Percentiles rank a stretch among this genome's conserved stretches.
Evolutionary conservation across 1,140 invertebrate genomes (phyloP).

Genomic region (Microplitis mediator): DNA sequence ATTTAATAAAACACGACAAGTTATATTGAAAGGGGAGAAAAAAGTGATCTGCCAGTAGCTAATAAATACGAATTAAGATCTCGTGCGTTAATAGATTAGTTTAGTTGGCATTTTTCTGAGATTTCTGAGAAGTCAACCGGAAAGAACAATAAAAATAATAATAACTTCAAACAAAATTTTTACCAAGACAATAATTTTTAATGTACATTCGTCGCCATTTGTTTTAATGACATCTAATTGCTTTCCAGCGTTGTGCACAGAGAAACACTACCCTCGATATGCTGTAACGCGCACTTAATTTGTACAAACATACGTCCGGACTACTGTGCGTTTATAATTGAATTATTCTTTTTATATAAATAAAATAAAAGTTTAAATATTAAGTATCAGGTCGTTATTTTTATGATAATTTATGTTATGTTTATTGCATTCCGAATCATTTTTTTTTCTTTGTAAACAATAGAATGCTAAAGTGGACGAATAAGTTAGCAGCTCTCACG

Average conservation of each 20-base stretch:
- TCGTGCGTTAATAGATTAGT: slow-evolving; percentile 43
- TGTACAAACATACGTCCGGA: slow-evolving; percentile 21
- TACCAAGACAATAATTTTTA: slow-evolving; percentile 41
- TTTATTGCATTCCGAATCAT: background rate
- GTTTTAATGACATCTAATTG: slow-evolving; percentile 60
- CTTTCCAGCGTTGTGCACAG: slow-evolving; percentile 53
- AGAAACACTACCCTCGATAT: slow-evolving; percentile 43
- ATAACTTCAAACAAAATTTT: slow-evolving; percentile 52
- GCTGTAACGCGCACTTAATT: slow-evolving; percentile 33
- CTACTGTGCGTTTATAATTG: no score
- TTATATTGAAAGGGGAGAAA: slow-evolving; percentile 6
- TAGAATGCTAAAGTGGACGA: background rate
- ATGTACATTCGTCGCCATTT: slow-evolving; percentile 2
- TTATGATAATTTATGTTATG: background rate
- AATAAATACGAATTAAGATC: slow-evolving; percentile 37
- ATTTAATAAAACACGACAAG: slow-evolving; percentile 18
- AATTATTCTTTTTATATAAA: no score
- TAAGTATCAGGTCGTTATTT: no score
- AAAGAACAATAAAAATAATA: slow-evolving; percentile 64
- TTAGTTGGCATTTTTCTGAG: slow-evolving; percentile 42
- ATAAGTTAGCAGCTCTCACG: slow-evolving; percentile 10
- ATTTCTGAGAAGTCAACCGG: slow-evolving; percentile 60
- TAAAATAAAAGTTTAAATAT: no score
- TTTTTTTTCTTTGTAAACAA: background rate
- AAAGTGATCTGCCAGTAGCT: slow-evolving; percentile 13